Evolutionary conservation across 1,140 invertebrate species (phyloP), one percentile per base, ranked within the genome.

Genomic region (Lerema accius): DNA sequence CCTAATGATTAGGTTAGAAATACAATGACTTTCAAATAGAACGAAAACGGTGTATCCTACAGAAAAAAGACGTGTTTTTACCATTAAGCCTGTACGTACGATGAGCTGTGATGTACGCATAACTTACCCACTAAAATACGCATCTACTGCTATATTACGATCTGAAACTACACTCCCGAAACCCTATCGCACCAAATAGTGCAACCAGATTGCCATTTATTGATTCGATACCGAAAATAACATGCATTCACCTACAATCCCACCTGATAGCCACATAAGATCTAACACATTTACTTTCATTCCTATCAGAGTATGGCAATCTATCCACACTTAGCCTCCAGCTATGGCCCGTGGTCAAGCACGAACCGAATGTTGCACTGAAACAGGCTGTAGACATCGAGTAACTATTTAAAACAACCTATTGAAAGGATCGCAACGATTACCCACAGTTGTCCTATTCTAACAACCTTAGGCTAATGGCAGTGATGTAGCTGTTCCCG

Each of bases 401-500:
- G n/a, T n/a, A 40, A 55, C 51, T 65, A 67, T 58, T 60, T 11
- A 45, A 56, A 59, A 37, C 50, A 55, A 39, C 39, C 60, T 61
- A 71, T 58, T 42, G 42, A 51, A 50, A 61, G 10, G 11, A 10
- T 14, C 32, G 7, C n/a, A n/a, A 15, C 49, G 13, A 35, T 48
- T n/a, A 28, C 17, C 35, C 10, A 40, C 35, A 49, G 35, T 50
- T 69, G 65, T 71, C 66, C 72, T 82, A 80, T 71, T 64, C 77
- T 84, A 81, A 73, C 69, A 60, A 74, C 55, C 74, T 81, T 84
- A 80, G 78, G 65, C 79, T 86, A 85, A 84, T 89, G 86, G 86
- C 86, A 89, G 86, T 89, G 82, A 75, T 81, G 77, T 84, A 84
- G 86, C 83, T 75, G 79, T 83, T 83, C 80, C 77, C 68, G 83